These are phyloP conservation scores for Zaprionus bogoriensis DNA, from an alignment of 2,888 invertebrate species.

Conservation along the genomic window DNA sequence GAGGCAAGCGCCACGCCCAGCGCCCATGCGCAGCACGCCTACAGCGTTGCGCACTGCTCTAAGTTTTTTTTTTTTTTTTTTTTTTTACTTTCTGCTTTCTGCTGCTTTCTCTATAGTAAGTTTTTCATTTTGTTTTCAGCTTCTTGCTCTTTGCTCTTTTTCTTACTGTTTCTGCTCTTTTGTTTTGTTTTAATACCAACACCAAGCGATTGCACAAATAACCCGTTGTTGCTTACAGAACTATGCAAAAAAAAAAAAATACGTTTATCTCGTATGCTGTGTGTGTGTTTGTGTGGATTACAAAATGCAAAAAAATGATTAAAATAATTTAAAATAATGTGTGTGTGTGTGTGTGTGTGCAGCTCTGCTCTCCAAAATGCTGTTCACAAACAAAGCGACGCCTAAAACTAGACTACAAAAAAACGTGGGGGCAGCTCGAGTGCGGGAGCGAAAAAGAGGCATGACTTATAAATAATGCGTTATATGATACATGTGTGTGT, in stretches of 20 bases:
- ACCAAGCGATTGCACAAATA: constrained; percentile 93
- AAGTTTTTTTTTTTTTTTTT: constrained; percentile 14
- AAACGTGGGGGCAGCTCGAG: not conserved
- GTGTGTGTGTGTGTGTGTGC: constrained; percentile 1
- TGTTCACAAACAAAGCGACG: constrained; percentile 67
- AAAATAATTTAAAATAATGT: not conserved
- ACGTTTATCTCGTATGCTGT: constrained; percentile 14
- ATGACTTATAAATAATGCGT: not conserved
- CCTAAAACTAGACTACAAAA: constrained; percentile 27
- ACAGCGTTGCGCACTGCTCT: too few relatives aligned
- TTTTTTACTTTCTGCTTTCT: constrained; percentile 21
- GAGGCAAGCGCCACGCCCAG: constrained; percentile 4
- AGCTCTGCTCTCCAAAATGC: constrained; percentile 34
- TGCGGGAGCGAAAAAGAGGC: not conserved
- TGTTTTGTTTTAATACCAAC: constrained; percentile 80
- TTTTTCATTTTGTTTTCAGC: not conserved
- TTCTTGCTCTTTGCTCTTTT: not conserved
- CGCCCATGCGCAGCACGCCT: constrained; percentile 6
- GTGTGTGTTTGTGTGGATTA: constrained; percentile 6
- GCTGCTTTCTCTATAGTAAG: not conserved
- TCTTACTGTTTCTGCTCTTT: not conserved
- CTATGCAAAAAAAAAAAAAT: constrained; percentile 58
- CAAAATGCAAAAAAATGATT: not conserved
- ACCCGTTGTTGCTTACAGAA: constrained; percentile 85
- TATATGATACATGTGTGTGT: not conserved